Base-by-base conservation (phyloP, 2,797 vertebrate genomes). In the Falco novaeseelandiae region DNA sequence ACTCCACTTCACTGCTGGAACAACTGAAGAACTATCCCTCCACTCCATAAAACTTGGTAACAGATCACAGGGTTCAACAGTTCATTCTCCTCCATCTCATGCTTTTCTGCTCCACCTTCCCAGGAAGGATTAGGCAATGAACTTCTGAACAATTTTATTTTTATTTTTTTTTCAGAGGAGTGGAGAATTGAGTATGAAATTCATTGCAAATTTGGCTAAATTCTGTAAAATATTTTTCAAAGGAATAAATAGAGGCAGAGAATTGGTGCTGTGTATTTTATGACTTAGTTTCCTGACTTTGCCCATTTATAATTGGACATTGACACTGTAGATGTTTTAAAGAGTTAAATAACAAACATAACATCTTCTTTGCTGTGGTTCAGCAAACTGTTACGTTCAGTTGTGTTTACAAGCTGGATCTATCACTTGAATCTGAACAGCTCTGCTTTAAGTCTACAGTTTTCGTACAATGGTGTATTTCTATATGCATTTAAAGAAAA, bases 1-100 rank as follows among this genome's bases (percentile, higher is more conserved):
- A 9, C 5, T 63, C 5, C 16, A 4, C 10, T 88, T 23, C 30
- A 27, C 3, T 0, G 2, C 15, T n/a, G 36, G 29, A 70, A 42
- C 10, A 54, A 65, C 27, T 34, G 11, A 69, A 5, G 18, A 83
- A 15, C 21, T 40, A 42, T 3, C 2, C 8, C 49, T 65, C 34
- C 4, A 8, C 14, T 52, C 44, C 52, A 29, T 38, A 40, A 29
- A 55, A 12, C 14, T 12, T 7, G 13, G 30, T 44, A 55, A 76
- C 30, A 67, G 17, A 61, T 29, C 10, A 20, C n/a, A 63, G 14
- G 1, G 7, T 48, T 76, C 57, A 85, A 59, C 6, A 36, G 32
- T 4, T 84, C 20, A 4, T 78, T 69, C 16, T 58, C 19, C 44
- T 83, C 27, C 19, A 9, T 17, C 27, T 87, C 12, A 16, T 67